phyloP scores from a whole-genome alignment of 2,113 vertebrate species.

The Ariopsis seemanni region DNA sequence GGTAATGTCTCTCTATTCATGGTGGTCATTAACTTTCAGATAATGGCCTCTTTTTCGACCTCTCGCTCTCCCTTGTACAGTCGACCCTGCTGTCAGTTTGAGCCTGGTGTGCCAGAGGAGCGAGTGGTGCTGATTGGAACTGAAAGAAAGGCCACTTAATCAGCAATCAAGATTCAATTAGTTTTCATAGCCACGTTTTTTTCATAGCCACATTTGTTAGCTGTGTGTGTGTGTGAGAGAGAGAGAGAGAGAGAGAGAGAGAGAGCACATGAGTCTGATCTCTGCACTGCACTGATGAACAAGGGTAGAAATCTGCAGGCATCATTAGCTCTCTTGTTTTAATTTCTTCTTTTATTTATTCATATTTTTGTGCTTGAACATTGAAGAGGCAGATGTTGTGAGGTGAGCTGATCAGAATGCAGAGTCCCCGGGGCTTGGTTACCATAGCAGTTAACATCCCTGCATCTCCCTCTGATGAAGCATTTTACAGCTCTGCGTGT shows the following conservation, averaged over 20 bases:
- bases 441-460: slow-evolving; percentile 88
- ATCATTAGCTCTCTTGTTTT: slow-evolving; percentile 84
- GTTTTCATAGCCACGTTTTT: slow-evolving; percentile 72
- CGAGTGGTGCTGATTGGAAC: slow-evolving; percentile 85
- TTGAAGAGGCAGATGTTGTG: slow-evolving; percentile 68
- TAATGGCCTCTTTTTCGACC: slow-evolving; percentile 75
- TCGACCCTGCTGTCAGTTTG: slow-evolving; percentile 79
- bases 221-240: background rate
- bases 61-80: slow-evolving; percentile 69
- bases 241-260: background rate
- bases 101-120: slow-evolving; percentile 82
- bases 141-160: slow-evolving; percentile 89
- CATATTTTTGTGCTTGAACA: slow-evolving; percentile 54
- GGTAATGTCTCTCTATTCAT: slow-evolving; percentile 73
- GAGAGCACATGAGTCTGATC: slow-evolving; percentile 53
- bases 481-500: slow-evolving; percentile 39
- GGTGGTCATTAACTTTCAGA: slow-evolving; percentile 64
- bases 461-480: slow-evolving; percentile 76
- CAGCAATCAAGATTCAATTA: slow-evolving; percentile 95
- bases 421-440: slow-evolving; percentile 90
- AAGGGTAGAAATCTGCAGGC: slow-evolving; percentile 72
- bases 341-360: slow-evolving; percentile 56
- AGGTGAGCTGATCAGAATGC: slow-evolving; percentile 92
- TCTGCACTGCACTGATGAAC: slow-evolving; percentile 85
- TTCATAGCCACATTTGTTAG: slow-evolving; percentile 74